Evolutionary conservation across 1,140 invertebrate genomes (phyloP).

Genomic region (Thaumatotibia leucotreta): DNA sequence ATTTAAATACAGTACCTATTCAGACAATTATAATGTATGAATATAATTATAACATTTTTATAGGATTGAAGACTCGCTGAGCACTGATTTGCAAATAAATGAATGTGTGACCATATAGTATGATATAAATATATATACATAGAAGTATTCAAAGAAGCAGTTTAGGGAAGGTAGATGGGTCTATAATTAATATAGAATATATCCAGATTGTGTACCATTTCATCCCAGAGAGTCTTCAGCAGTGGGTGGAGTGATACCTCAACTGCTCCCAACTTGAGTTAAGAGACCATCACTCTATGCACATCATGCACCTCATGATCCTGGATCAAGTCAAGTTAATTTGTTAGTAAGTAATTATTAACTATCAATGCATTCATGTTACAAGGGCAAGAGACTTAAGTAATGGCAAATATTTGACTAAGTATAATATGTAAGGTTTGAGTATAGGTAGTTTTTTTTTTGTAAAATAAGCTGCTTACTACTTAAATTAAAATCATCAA

Average conservation of each 20-base stretch:
- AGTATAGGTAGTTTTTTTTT: not conserved
- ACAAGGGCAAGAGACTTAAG: slow-evolving; percentile 22
- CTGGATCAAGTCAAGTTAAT: slow-evolving; percentile 62
- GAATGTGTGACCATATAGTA: not conserved
- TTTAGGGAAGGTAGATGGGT: not conserved
- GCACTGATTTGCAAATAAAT: not conserved
- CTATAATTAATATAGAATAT: not conserved
- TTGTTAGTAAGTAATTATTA: slow-evolving; percentile 50
- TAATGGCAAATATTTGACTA: not conserved
- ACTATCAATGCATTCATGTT: slow-evolving; percentile 19
- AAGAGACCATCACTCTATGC: slow-evolving; percentile 54
- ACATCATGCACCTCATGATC: slow-evolving; percentile 69
- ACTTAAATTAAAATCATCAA: slow-evolving; percentile 47
- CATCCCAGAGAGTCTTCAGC: slow-evolving; percentile 62
- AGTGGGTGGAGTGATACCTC: slow-evolving; percentile 30
- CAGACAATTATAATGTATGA: too few species aligned
- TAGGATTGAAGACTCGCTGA: not conserved
- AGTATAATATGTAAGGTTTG: not conserved
- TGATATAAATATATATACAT: not conserved
- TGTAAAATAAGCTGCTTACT: slow-evolving; percentile 35
- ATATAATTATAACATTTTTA: not conserved
- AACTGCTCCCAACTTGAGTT: slow-evolving; percentile 39
- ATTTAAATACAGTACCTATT: too few species aligned
- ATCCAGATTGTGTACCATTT: slow-evolving; percentile 60
- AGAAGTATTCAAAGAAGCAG: not conserved